These are phyloP conservation scores for Bombus sylvicola DNA, from an alignment of 1,140 invertebrate genomes.

Conservation along the genomic window DNA sequence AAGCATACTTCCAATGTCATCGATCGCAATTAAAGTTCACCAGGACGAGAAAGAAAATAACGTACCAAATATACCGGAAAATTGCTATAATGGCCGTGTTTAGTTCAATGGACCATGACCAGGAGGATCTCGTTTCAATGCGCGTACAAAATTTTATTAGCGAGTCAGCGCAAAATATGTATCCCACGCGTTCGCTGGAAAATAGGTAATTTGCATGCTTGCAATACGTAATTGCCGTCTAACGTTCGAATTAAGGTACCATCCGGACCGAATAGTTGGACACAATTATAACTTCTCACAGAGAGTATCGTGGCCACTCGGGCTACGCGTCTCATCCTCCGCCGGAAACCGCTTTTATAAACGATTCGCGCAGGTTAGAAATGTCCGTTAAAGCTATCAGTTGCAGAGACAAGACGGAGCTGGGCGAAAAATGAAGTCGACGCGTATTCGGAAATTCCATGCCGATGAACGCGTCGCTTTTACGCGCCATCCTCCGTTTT, in stretches of 20 bases:
- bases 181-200: not conserved
- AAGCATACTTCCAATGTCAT: not conserved
- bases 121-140: slow-evolving; percentile 28
- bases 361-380: not conserved
- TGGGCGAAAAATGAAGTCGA: not conserved
- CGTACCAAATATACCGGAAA: slow-evolving; percentile 2
- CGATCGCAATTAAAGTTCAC: too few species aligned
- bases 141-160: slow-evolving; percentile 36
- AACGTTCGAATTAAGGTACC: slow-evolving; percentile 61
- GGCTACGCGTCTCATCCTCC: not conserved
- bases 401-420: not conserved
- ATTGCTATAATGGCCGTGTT: slow-evolving; percentile 17
- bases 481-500: not conserved
- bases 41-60: not conserved
- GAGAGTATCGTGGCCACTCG: not conserved
- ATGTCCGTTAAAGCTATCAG: not conserved
- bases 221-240: slow-evolving; percentile 60
- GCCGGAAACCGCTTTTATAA: slow-evolving; percentile 18
- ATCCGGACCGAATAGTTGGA: slow-evolving; percentile 54
- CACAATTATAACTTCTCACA: slow-evolving; percentile 63
- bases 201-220: slow-evolving; percentile 57
- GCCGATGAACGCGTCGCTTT: slow-evolving; percentile 11
- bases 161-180: not conserved
- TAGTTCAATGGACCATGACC: slow-evolving; percentile 19
- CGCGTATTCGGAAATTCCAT: not conserved